Conservation (phyloP, 2,888 invertebrate species). For the Autographa gamma region DNA sequence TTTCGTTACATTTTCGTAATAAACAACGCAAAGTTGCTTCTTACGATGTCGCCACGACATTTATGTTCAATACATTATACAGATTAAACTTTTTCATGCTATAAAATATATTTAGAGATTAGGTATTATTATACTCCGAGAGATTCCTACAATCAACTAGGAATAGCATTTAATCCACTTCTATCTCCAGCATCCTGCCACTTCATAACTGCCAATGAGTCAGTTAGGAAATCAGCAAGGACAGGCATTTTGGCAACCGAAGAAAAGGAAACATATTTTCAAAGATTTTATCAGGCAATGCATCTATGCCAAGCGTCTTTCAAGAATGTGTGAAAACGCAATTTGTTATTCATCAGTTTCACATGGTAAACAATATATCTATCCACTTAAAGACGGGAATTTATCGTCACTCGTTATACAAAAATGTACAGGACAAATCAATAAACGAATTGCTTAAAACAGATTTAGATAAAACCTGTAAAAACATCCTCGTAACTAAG, state of each 20-base stretch:
- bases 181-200: background rate
- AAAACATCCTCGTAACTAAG: background rate
- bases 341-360: background rate
- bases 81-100: background rate
- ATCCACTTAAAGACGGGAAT: background rate
- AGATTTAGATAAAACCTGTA: background rate
- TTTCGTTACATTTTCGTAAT: slow-evolving; percentile 1
- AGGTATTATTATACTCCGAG: background rate
- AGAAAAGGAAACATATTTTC: slow-evolving; percentile 10
- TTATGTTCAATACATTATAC: background rate
- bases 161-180: background rate
- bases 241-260: slow-evolving; percentile 15
- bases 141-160: background rate
- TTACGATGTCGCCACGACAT: slow-evolving; percentile 2
- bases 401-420: background rate
- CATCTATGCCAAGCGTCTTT: slow-evolving; percentile 25
- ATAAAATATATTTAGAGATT: background rate
- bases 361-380: background rate
- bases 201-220: background rate
- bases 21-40: background rate
- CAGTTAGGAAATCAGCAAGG: slow-evolving; percentile 13
- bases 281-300: background rate
- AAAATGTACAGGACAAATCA: background rate
- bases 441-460: background rate
- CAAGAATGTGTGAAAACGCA: slow-evolving; percentile 1